Percentiles rank a stretch among this genome's conserved stretches.
These are phyloP conservation scores for Gymnoscopelus braueri DNA, from an alignment of 2,797 vertebrate genomes.

Conservation along the genomic window DNA sequence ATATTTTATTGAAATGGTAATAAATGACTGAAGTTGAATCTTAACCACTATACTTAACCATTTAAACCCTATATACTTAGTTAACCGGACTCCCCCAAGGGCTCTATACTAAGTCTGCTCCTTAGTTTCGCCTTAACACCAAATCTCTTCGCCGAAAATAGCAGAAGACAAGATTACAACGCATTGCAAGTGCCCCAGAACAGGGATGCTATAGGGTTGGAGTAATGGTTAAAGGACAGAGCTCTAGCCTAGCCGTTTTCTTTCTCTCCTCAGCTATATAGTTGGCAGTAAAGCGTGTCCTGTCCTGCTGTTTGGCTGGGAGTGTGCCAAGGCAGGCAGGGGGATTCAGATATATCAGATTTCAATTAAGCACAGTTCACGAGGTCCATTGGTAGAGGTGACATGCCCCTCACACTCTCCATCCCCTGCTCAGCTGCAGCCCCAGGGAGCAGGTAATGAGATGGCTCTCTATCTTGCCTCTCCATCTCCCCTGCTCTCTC, in stretches of 20 bases:
- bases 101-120: too few species aligned
- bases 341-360: slow-evolving; percentile 75
- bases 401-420: slow-evolving; percentile 67
- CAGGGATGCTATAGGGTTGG: too few species aligned
- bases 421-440: slow-evolving; percentile 72
- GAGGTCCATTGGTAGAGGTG: slow-evolving; percentile 66
- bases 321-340: slow-evolving; percentile 45
- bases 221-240: slow-evolving; percentile 36
- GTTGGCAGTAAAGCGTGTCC: slow-evolving; percentile 65
- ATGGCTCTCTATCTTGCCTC: slow-evolving; percentile 72
- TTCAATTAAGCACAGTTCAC: slow-evolving; percentile 78
- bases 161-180: too few species aligned
- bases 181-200: too few species aligned
- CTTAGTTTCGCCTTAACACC: too few species aligned
- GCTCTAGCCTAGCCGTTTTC: slow-evolving; percentile 35
- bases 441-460: slow-evolving; percentile 81
- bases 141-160: too few species aligned
- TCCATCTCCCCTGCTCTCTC: slow-evolving; percentile 53
- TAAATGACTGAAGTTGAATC: too few species aligned
- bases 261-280: slow-evolving; percentile 28
- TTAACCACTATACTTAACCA: too few species aligned
- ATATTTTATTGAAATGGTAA: too few species aligned
- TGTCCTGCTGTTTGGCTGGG: slow-evolving; percentile 68
- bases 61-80: too few species aligned
- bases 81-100: too few species aligned